phyloP scores from a whole-genome alignment of 2,888 invertebrate genomes.

The Poecilus cupreus region DNA sequence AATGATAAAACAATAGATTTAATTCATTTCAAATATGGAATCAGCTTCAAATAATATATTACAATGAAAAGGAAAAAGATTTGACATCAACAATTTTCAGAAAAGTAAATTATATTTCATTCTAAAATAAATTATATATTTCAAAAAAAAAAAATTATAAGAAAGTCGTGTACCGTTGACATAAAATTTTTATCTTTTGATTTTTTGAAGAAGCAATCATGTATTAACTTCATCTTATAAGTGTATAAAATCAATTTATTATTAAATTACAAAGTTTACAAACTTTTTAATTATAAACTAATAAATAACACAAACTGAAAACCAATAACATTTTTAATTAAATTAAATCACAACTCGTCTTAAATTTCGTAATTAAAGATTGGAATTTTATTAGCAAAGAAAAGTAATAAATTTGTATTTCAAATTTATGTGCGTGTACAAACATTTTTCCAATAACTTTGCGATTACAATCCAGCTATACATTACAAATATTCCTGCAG shows the following conservation, averaged over 20 bases:
- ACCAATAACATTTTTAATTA: slow-evolving; percentile 15
- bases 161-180: too few species aligned
- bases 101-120: too few species aligned
- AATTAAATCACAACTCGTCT: neutral
- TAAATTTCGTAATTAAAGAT: neutral
- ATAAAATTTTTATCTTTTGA: too few species aligned
- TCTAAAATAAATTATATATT: too few species aligned
- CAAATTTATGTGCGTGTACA: neutral
- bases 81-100: too few species aligned
- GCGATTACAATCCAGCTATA: neutral
- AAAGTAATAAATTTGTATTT: neutral
- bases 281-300: slow-evolving; percentile 29
- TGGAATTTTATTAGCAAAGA: neutral
- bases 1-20: too few species aligned
- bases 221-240: too few species aligned
- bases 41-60: too few species aligned
- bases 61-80: too few species aligned
- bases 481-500: neutral
- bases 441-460: neutral
- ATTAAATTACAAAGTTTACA: neutral
- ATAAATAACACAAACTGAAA: neutral
- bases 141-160: too few species aligned
- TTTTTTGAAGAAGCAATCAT: too few species aligned
- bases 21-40: too few species aligned
- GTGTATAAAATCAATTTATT: slow-evolving; percentile 3